Base-by-base conservation (phyloP, 2,797 vertebrate genomes). In the Synaphobranchus kaupii region DNA sequence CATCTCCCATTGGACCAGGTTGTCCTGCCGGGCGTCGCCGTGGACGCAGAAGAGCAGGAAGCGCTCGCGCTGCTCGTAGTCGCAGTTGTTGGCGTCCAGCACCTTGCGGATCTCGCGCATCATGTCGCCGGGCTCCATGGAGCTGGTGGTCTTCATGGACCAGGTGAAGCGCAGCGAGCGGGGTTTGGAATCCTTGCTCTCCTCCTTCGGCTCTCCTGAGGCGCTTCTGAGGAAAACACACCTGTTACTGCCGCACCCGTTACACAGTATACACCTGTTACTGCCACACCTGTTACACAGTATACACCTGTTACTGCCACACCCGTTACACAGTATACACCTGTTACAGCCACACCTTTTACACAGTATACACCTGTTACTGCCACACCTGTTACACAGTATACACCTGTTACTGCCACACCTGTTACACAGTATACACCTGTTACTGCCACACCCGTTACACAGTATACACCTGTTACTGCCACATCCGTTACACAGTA, bases 111-210 rank as follows among this genome's bases (percentile, higher is more conserved):
- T 99, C 93, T 99, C 98, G 89, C 97, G 95, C 98, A 99, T 99
- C 98, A 99, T 99, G 92, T 99, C 98, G 0, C 96, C 96, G 0
- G 98, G 98, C 95, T 99, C 98, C 98, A 99, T 98, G 68, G 98
- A 98, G 76, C 98, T 98, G 0, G 98, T 99, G 94, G 98, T 99
- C 96, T 99, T 99, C 98, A 99, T 99, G 89, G 98, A 99, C 98
- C 98, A 99, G 0, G 98, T 99, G 93, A 99, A 99, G 73, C 98
- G 96, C 88, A 96, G 93, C 0, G 96, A 96, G 15, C 98, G 97
- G 0, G 98, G 98, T 93, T 99, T 99, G 0, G 97, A 97, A 93
- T 99, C 98, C 84, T 97, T 98, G 54, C 91, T 34, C 0, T 99
- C 98, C 86, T 98, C 98, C 89, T 98, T 98, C 0, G 97, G 93